These are phyloP conservation scores for Netelia virgata DNA, from an alignment of 2,888 invertebrate species.

Conservation along the genomic window DNA sequence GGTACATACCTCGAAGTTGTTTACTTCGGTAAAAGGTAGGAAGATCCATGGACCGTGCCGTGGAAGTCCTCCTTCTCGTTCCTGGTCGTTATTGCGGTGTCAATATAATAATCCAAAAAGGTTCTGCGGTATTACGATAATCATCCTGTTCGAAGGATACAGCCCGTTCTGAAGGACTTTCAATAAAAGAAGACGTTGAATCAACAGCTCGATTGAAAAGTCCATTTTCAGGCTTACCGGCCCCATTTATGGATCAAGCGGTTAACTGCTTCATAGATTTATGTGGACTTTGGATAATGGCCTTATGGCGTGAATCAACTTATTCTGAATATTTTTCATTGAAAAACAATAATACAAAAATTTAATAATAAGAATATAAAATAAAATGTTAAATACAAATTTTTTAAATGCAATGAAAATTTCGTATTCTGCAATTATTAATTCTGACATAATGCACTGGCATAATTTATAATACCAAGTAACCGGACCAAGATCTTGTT, in stretches of 20 bases:
- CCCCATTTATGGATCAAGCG: constrained; percentile 3
- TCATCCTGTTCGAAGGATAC: constrained; percentile 34
- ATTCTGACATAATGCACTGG: no score
- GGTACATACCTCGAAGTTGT: constrained; percentile 53
- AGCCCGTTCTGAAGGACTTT: constrained; percentile 33
- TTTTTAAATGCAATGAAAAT: no score
- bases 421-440: no score
- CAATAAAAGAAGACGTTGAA: constrained; percentile 19
- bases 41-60: constrained; percentile 9
- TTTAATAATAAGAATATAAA: no score
- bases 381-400: no score
- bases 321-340: not conserved
- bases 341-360: not conserved
- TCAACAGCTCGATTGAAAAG: not conserved
- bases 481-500: no score
- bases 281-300: not conserved
- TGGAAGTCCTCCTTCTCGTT: constrained; percentile 28
- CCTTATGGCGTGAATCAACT: not conserved
- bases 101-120: constrained; percentile 41
- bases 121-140: constrained; percentile 56
- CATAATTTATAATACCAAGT: no score
- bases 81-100: constrained; percentile 55
- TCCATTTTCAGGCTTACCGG: not conserved
- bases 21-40: constrained; percentile 45
- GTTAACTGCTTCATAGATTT: constrained; percentile 3